Percentiles rank a stretch among this genome's conserved stretches.
Evolutionary conservation across 2,888 invertebrate genomes (phyloP).

Genomic region (Pristionchus japonicus): DNA sequence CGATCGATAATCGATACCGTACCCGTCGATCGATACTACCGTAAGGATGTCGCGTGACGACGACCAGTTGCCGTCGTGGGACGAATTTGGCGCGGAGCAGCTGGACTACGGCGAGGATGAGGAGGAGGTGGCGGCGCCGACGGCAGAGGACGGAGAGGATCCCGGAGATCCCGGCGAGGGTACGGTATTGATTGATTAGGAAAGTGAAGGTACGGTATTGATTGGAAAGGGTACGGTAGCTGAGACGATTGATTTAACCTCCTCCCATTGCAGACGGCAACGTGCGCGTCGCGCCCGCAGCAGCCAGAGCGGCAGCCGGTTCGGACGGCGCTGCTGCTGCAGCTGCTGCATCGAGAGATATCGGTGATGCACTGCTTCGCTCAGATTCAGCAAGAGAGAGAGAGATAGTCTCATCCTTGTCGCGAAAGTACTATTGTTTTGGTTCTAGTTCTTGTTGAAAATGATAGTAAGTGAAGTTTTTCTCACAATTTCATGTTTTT

Average conservation of each 20-base stretch:
- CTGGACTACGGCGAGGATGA: conserved; percentile 51
- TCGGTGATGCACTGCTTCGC: too few species aligned
- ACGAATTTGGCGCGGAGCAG: conserved; percentile 49
- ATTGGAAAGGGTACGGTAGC: not conserved
- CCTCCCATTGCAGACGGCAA: not conserved
- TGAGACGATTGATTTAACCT: not conserved
- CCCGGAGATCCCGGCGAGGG: conserved; percentile 42
- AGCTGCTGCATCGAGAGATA: not conserved
- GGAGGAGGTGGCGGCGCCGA: not conserved
- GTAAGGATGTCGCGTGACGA: conserved; percentile 46
- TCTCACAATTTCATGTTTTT: too few species aligned
- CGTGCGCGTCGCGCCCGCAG: not conserved
- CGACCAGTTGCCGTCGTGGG: conserved; percentile 51
- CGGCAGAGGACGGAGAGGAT: conserved; percentile 38
- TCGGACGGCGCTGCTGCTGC: not conserved
- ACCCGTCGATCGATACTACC: conserved; percentile 14
- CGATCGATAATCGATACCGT: conserved; percentile 12
- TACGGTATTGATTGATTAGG: too few species aligned
- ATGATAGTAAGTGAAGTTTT: too few species aligned
- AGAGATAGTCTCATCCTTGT: too few species aligned
- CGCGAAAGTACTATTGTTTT: too few species aligned
- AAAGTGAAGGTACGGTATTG: not conserved
- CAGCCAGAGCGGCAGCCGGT: not conserved
- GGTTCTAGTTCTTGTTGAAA: too few species aligned
- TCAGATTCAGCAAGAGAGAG: too few species aligned